Base-by-base conservation (phyloP, 2,113 vertebrate genomes). In the Pagrus major region DNA sequence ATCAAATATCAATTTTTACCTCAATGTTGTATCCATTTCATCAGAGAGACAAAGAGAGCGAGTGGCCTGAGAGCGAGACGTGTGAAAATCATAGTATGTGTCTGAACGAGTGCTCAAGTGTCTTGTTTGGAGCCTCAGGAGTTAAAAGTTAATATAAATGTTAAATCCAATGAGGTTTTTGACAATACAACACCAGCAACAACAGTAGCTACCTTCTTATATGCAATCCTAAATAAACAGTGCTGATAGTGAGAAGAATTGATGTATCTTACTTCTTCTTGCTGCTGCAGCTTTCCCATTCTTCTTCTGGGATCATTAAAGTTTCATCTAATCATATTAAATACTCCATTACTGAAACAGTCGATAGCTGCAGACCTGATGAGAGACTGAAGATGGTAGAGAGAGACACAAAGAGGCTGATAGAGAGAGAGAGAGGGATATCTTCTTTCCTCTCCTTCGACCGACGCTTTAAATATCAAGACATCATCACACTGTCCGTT, bases 321-420 rank as follows among this genome's bases (percentile, higher is more conserved):
- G n/a, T n/a, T 79, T 67, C 21, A 77, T 71, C 23, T 12, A 33
- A 64, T 80, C 37, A 75, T 77, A 37, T 27, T 64, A 14, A 46
- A 68, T 27, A 42, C 27, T 74, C 61, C 29, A 72, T 76, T 65
- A 85, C 64, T 39, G 11, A 73, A 51, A 49, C 6, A 25, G 47
- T 56, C 67, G 11, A 76, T 76, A 76, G 23, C 25, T 25, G 49
- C 67, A 70, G 59, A 33, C 20, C 52, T 33, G 55, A 42, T n/a
- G 37, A 71, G 49, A 58, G 54, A 16, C 41, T 21, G 5, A 18
- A 12, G 25, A 20, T 1, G n/a, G 3, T n/a, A n/a, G 15, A 23
- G 4, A 37, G 39, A 69, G 47, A 63, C 12, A 52, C 23, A 49
- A 16, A 18, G 37, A 55, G 49, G 35, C 12, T 39, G 47, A 54